phyloP scores from a whole-genome alignment of 2,888 invertebrate species.

The Copidosoma aretas region DNA sequence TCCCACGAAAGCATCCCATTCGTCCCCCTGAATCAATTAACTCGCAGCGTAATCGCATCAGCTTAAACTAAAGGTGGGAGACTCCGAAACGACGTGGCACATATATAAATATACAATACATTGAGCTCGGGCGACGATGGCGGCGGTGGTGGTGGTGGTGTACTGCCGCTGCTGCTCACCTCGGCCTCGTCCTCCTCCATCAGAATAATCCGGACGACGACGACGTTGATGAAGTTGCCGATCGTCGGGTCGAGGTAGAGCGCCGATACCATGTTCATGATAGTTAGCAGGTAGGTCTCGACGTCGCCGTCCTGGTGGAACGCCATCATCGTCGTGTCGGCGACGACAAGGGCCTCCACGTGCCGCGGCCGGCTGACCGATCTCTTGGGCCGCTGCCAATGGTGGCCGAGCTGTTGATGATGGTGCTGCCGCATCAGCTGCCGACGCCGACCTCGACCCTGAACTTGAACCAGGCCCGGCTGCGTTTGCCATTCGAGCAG shows the following conservation, averaged over 20 bases:
- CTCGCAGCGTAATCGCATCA: slow-evolving; percentile 18
- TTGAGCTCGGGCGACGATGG: too few relatives aligned
- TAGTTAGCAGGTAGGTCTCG: slow-evolving; percentile 85
- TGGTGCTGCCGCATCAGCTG: slow-evolving; percentile 42
- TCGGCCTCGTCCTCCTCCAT: slow-evolving; percentile 71
- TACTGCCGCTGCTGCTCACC: slow-evolving; percentile 50
- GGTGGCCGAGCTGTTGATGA: slow-evolving; percentile 15
- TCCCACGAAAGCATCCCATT: neutral
- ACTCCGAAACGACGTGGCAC: neutral
- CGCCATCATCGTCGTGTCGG: slow-evolving; percentile 85
- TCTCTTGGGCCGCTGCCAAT: slow-evolving; percentile 61
- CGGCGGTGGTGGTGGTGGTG: too few relatives aligned
- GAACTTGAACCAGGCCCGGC: slow-evolving; percentile 64
- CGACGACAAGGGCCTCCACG: slow-evolving; percentile 87
- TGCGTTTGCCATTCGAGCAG: slow-evolving; percentile 70
- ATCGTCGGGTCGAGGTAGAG: slow-evolving; percentile 88
- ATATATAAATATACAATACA: neutral
- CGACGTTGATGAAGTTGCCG: slow-evolving; percentile 88
- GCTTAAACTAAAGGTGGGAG: slow-evolving; percentile 14
- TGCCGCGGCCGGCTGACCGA: slow-evolving; percentile 79
- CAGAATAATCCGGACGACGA: slow-evolving; percentile 84
- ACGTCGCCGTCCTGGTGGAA: slow-evolving; percentile 83
- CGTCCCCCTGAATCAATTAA: slow-evolving; percentile 8
- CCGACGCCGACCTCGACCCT: slow-evolving; percentile 59
- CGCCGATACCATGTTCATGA: slow-evolving; percentile 90